Evolutionary conservation across 2,888 invertebrate genomes (phyloP).

Genomic region (Cordilura impudica): DNA sequence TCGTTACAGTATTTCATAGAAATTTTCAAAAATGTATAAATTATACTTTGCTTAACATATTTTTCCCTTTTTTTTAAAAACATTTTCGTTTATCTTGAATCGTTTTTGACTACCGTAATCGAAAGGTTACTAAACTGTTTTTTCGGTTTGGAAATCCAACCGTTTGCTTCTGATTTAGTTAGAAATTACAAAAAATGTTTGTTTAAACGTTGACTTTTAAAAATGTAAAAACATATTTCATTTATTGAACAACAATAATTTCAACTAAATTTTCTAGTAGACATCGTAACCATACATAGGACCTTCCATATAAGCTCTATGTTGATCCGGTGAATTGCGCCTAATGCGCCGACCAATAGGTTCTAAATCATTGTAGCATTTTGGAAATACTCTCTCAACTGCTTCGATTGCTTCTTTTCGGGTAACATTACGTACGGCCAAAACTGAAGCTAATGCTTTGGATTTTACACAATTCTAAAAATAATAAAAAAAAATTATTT

Average conservation of each 20-base stretch:
- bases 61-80: no score
- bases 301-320: conserved; percentile 87
- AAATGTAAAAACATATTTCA: conserved; percentile 76
- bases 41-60: no score
- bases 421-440: conserved; percentile 88
- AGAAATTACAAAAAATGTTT: no score
- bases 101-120: no score
- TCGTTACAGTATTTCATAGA: no score
- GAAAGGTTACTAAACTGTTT: no score
- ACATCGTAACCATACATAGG: conserved; percentile 87
- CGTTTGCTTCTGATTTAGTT: no score
- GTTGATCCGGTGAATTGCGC: conserved; percentile 87
- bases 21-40: no score
- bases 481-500: conserved; percentile 11
- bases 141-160: no score
- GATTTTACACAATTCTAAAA: conserved; percentile 91
- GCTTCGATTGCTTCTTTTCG: conserved; percentile 85
- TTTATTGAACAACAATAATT: conserved; percentile 77
- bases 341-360: conserved; percentile 90
- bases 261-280: conserved; percentile 64
- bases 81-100: no score
- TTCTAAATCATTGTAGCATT: conserved; percentile 93
- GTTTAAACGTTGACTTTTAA: no score
- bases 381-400: conserved; percentile 92
- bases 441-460: conserved; percentile 90